Conservation (phyloP, 1,140 invertebrate genomes). For the Drosophila murphyi region DNA sequence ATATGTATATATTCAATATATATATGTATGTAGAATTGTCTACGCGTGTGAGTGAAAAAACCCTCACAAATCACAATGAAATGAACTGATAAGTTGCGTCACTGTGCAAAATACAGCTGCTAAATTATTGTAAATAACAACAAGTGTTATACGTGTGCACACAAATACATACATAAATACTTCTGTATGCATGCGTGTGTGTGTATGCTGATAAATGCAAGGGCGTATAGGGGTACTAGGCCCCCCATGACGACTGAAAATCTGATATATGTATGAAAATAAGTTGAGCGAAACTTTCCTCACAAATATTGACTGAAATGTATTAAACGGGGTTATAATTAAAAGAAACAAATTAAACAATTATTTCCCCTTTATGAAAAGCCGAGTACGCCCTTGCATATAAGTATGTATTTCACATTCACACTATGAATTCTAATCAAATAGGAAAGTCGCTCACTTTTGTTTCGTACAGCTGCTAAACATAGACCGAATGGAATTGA, state of each 20-base stretch:
- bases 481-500: slow-evolving; percentile 30
- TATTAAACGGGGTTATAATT: no score
- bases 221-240: no score
- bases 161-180: neutral
- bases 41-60: slow-evolving; percentile 4
- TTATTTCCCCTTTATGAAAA: no score
- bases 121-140: slow-evolving; percentile 38
- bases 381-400: no score
- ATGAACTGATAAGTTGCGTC: slow-evolving; percentile 18
- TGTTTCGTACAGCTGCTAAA: slow-evolving; percentile 31
- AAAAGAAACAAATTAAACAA: no score
- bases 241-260: no score
- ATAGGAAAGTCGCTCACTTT: slow-evolving; percentile 46
- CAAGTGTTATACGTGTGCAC: neutral
- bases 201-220: neutral
- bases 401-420: neutral
- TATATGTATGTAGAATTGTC: neutral
- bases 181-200: neutral
- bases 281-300: no score
- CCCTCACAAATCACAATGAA: slow-evolving; percentile 31
- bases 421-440: slow-evolving; percentile 28
- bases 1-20: no score
- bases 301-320: no score
- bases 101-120: slow-evolving; percentile 30
- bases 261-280: no score